Conservation (phyloP, 30 jellyfish, hydroid and myxozoan genomes). For the Morbakka virulenta region DNA sequence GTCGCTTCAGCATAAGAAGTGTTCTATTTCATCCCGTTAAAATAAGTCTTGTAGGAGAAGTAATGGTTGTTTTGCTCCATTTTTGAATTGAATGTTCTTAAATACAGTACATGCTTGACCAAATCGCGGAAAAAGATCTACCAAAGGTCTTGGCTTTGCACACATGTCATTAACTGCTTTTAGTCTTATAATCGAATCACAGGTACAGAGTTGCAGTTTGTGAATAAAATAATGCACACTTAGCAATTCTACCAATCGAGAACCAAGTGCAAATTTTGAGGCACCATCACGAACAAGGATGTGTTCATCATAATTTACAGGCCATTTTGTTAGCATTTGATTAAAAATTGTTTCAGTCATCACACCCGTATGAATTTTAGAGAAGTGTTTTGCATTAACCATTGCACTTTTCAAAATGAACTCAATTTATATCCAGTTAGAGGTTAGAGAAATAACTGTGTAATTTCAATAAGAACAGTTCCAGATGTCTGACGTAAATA, state of each 20-base stretch:
- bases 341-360: too few relatives aligned
- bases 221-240: constrained; percentile 34
- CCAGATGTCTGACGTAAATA: constrained; percentile 37
- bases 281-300: constrained; percentile 37
- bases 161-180: too few relatives aligned
- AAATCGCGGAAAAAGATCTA: constrained; percentile 28
- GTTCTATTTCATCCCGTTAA: constrained; percentile 15
- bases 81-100: too few relatives aligned
- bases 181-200: constrained; percentile 2
- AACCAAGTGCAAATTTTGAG: constrained; percentile 1
- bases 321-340: constrained; percentile 10
- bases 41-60: constrained; percentile 14
- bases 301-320: constrained; percentile 3
- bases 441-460: constrained; percentile 23
- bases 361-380: too few relatives aligned
- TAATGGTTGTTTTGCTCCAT: constrained; percentile 17
- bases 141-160: constrained; percentile 20
- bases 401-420: too few relatives aligned
- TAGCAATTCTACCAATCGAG: not conserved
- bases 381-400: too few relatives aligned
- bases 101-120: too few relatives aligned
- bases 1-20: constrained; percentile 22
- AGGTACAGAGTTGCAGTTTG: too few relatives aligned
- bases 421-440: constrained; percentile 18
- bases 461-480: constrained; percentile 25